Conservation (phyloP, 2,113 vertebrate species). For the Amia ocellicauda region DNA sequence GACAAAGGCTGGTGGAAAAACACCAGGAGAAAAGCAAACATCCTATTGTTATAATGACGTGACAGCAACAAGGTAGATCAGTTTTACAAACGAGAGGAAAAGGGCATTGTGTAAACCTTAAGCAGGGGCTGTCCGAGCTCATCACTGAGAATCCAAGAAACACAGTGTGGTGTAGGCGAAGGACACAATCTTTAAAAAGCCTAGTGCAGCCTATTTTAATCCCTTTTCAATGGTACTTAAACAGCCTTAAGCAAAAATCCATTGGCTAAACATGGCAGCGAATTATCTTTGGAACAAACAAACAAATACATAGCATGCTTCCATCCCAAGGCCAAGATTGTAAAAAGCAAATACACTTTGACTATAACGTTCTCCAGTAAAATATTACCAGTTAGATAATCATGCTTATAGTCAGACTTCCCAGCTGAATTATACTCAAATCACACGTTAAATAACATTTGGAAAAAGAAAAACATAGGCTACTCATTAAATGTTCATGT, state of each 20-base stretch:
- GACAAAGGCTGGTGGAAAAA: not conserved
- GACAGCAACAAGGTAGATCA: too few relatives aligned
- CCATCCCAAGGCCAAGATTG: not conserved
- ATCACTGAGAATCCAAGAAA: not conserved
- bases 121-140: not conserved
- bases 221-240: slow-evolving; percentile 7
- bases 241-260: slow-evolving; percentile 7
- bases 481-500: too few relatives aligned
- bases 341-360: too few relatives aligned
- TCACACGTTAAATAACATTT: too few relatives aligned
- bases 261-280: not conserved
- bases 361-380: too few relatives aligned
- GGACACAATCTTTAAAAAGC: not conserved
- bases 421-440: too few relatives aligned
- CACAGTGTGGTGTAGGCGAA: too few relatives aligned
- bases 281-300: not conserved
- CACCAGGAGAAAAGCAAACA: not conserved
- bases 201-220: not conserved
- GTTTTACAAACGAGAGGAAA: too few relatives aligned
- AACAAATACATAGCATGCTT: slow-evolving; percentile 8
- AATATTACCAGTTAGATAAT: too few relatives aligned
- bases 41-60: too few relatives aligned
- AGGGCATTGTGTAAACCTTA: not conserved
- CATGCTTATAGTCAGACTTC: too few relatives aligned
- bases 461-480: too few relatives aligned